These are phyloP conservation scores for Charaxes varanes DNA, from an alignment of 1,140 invertebrate species.

Conservation along the genomic window DNA sequence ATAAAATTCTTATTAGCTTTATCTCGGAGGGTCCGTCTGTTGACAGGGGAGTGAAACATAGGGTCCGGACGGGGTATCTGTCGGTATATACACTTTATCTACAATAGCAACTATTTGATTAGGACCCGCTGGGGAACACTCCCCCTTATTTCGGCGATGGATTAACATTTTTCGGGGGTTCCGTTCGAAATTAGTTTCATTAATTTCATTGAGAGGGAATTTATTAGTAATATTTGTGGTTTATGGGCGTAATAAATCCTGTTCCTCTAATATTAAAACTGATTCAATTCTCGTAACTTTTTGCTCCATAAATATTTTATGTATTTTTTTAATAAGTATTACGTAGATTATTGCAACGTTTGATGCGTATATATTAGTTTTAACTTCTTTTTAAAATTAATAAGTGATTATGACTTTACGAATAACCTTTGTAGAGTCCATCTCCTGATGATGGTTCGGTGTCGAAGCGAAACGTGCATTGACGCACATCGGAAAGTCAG, in stretches of 20 bases:
- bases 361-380: too few relatives aligned
- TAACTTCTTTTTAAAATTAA: too few relatives aligned
- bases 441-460: too few relatives aligned
- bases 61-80: constrained; percentile 10
- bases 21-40: constrained; percentile 34
- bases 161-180: constrained; percentile 39
- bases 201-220: constrained; percentile 22
- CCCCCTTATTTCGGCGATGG: constrained; percentile 44
- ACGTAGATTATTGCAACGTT: too few relatives aligned
- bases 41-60: constrained; percentile 30
- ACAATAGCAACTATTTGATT: constrained; percentile 62
- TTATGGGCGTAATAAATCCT: constrained; percentile 8
- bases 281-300: too few relatives aligned
- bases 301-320: too few relatives aligned
- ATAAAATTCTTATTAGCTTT: constrained; percentile 59
- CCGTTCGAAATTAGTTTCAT: constrained; percentile 26
- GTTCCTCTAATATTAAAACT: constrained; percentile 5
- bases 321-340: too few relatives aligned
- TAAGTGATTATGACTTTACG: too few relatives aligned
- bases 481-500: too few relatives aligned
- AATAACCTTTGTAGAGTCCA: too few relatives aligned
- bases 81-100: constrained; percentile 37
- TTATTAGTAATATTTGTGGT: constrained; percentile 8
- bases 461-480: too few relatives aligned
- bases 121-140: constrained; percentile 33